Evolutionary conservation across 2,888 invertebrate species (phyloP).

Genomic region (Hemicrepidius hirtus): DNA sequence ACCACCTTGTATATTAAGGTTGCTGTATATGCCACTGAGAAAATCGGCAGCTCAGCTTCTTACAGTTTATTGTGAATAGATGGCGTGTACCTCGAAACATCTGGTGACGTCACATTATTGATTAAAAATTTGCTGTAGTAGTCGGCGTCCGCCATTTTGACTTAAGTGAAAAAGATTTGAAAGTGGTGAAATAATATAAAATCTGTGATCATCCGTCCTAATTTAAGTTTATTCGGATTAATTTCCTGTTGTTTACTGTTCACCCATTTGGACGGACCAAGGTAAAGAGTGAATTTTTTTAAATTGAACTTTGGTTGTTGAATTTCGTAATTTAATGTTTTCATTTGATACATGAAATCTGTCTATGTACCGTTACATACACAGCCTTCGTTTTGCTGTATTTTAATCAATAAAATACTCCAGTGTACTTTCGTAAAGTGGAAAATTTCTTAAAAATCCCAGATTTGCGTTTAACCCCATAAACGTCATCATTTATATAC

Average conservation of each 20-base stretch:
- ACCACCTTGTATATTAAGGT: no score
- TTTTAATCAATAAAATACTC: not conserved
- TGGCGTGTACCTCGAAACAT: conserved; percentile 53
- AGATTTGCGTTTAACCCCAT: conserved; percentile 39
- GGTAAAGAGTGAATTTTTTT: conserved; percentile 74
- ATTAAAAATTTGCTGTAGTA: conserved; percentile 69
- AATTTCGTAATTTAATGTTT: conserved; percentile 67
- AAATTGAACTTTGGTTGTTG: conserved; percentile 35
- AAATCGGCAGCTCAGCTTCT: no score
- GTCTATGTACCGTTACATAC: conserved; percentile 24
- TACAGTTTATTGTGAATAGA: conserved; percentile 60
- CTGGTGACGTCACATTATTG: conserved; percentile 71
- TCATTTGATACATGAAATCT: conserved; percentile 57
- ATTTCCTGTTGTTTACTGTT: conserved; percentile 71
- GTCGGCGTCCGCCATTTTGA: conserved; percentile 74
- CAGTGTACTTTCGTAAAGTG: not conserved
- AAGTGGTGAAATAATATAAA: conserved; percentile 67
- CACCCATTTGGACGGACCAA: conserved; percentile 88
- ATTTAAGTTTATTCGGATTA: conserved; percentile 67
- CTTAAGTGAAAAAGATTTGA: conserved; percentile 69
- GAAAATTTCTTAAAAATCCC: not conserved
- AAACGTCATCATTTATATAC: conserved; percentile 47
- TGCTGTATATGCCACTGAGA: no score
- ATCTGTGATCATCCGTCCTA: conserved; percentile 72
- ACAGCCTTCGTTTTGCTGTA: not conserved